Conservation (phyloP, 2,888 invertebrate genomes). For the Disparrhopalites patrizii region DNA sequence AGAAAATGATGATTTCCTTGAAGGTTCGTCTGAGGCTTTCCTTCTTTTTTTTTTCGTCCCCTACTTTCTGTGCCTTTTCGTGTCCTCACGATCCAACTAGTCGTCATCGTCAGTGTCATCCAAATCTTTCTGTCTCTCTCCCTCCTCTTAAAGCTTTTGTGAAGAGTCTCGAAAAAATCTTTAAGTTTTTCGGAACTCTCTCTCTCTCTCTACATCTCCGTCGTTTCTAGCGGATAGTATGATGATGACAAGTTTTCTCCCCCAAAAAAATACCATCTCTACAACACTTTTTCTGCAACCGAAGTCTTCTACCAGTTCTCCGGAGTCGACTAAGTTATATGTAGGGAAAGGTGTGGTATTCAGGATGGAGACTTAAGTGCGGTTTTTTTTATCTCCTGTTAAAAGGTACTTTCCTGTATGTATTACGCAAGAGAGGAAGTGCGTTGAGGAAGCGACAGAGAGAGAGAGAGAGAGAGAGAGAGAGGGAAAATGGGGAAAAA, state of each 20-base stretch:
- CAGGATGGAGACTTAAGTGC: too few species aligned
- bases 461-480: not conserved
- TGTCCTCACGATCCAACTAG: constrained; percentile 7
- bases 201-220: constrained; percentile 6
- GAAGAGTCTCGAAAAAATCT: too few species aligned
- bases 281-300: not conserved
- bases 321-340: not conserved
- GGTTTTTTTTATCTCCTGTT: too few species aligned
- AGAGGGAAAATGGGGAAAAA: not conserved
- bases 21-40: too few species aligned
- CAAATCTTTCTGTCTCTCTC: not conserved
- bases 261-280: not conserved
- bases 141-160: not conserved
- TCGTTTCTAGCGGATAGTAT: too few species aligned
- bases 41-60: too few species aligned
- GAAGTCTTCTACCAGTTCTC: not conserved
- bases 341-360: too few species aligned
- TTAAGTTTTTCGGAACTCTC: constrained; percentile 1
- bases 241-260: not conserved
- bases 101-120: constrained; percentile 10
- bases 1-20: constrained; percentile 18
- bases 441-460: not conserved
- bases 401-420: too few species aligned
- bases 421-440: not conserved
- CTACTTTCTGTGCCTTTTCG: constrained; percentile 15